Conservation (phyloP, 2,113 vertebrate genomes). For the Psittacus erithacus region DNA sequence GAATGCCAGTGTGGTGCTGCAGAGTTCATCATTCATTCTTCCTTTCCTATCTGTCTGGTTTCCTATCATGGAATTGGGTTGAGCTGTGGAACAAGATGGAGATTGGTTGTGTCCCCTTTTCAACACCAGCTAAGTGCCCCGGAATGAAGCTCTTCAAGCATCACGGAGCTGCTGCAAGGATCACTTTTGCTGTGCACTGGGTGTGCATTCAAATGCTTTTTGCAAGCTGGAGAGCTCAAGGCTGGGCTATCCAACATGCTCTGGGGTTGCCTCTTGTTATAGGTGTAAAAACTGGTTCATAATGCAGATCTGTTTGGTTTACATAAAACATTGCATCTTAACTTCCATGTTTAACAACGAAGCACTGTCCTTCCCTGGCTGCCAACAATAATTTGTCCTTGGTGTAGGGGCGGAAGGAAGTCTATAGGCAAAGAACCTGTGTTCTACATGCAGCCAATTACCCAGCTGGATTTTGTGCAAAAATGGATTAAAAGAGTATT, state of each 20-base stretch:
- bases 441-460: not conserved
- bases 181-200: not conserved
- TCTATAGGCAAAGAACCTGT: not conserved
- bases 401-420: not conserved
- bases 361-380: not conserved
- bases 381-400: not conserved
- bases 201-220: not conserved
- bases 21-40: not conserved
- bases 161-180: not conserved
- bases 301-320: not conserved
- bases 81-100: not conserved
- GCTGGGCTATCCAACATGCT: not conserved
- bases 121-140: not conserved
- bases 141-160: not conserved
- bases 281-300: not conserved
- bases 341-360: not conserved
- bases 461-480: not conserved
- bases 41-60: not conserved
- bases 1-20: fast-evolving
- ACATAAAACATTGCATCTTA: not conserved
- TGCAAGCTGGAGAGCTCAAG: not conserved
- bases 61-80: fast-evolving
- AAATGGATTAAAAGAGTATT: not conserved
- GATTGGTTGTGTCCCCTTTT: not conserved
- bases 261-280: fast-evolving